Base-by-base conservation (phyloP, 2,888 invertebrate species). In the Pemphredon lugubris region DNA sequence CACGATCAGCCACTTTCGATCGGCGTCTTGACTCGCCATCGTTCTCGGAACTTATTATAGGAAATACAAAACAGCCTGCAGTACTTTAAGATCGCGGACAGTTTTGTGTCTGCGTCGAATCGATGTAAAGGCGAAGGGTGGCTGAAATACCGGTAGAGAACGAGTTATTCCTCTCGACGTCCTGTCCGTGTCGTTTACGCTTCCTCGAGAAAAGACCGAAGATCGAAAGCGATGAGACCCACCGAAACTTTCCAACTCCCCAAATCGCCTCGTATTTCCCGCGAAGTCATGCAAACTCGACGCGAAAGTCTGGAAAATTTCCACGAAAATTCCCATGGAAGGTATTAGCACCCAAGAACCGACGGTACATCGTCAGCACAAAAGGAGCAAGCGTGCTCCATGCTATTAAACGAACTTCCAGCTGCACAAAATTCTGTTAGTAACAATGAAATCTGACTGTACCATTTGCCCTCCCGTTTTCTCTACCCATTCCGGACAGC, bases 221-320 rank as follows among this genome's bases (percentile, higher is more conserved):
- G 50, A 65, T 57, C n/a, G 42, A 21, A 66, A 61, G 59, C 18
- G 65, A 71, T 51, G 69, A 58, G 59, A 32, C 51, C 59, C 54
- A 23, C 21, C 39, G 50, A 63, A 78, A 68, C 61, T 72, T 59
- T 20, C 47, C 44, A 70, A 78, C 64, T 73, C 53, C 16, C 69
- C 54, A 70, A 75, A 78, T 70, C 72, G 72, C 63, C 64, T 53
- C 60, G 59, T 51, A 61, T 73, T 61, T 63, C 44, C 50, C 13
- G 11, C 21, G 26, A 61, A 77, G 68, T 63, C 60, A 40, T 30
- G 65, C 50, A 63, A 78, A 79, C 77, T 78, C 26, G n/a, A 32
- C 20, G 34, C 50, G 51, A 61, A 75, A 55, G 72, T 75, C 60
- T 40, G 60, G 66, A 64, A 75, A 78, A 79, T 77, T 63, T 75